Evolutionary conservation across 2,888 invertebrate species (phyloP), one percentile per base, ranked within the genome.

Genomic region (Ochropleura leucogaster): DNA sequence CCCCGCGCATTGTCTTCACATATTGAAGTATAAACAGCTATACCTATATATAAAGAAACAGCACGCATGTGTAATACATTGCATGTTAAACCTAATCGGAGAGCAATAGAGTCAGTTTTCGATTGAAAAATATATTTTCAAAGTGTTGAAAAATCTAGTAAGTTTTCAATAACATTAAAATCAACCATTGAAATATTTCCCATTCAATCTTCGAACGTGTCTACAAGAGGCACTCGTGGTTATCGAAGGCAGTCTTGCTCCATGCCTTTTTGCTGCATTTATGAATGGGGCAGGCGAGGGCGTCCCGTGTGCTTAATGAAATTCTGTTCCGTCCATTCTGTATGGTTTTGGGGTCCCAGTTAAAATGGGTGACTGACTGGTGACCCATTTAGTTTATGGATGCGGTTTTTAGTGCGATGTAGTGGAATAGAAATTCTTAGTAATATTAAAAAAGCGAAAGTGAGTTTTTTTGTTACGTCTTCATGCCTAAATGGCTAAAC

Each of bases 291-390:
- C 55, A 30, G 46, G 44, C 63, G 63, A 30, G 30, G 68, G n/a
- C 18, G 18, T 65, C 51, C 46, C 67, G 66, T 72, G 51, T 60
- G 40, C 57, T 57, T 78, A 75, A 78, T 83, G 57, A 85, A 85
- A 82, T 85, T 72, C 49, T 57, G 40, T 64, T 57, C 49, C 65
- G 4, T 47, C 57, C 16, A 62, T 55, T 78, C n/a, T 44, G n/a
- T 20, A 30, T 4, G 49, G 30, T 63, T 72, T 76, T 69, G 51
- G 51, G 40, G 66, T 57, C n/a, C 55, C 5, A 44, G 16, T 75
- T 44, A 30, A 72, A 68, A 49, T 42, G 40, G n/a, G 8, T 64
- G 9, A 46, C 66, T 59, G n/a, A 49, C 12, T 63, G 10, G 51
- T 40, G 0, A 42, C 20, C 9, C 53, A 49, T 63, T 68, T 16